Evolutionary conservation across 2,797 vertebrate genomes (phyloP).

Genomic region (Menidia menidia): DNA sequence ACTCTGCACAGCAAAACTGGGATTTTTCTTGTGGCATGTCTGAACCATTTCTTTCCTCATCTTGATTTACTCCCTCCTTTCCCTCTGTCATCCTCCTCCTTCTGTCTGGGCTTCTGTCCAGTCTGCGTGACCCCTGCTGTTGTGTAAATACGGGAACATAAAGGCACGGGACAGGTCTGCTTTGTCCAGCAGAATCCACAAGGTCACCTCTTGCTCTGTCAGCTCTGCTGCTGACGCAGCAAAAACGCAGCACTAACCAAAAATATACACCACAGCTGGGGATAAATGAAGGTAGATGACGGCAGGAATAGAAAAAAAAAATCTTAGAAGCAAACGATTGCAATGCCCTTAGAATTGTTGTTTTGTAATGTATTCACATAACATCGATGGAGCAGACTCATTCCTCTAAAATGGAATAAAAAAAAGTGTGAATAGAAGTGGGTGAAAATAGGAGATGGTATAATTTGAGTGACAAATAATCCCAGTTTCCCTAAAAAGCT

Average conservation of each 20-base stretch:
- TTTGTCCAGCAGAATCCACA: conserved; percentile 39
- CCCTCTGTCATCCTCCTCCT: neutral
- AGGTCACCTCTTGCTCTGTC: conserved; percentile 58
- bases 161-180: conserved; percentile 57
- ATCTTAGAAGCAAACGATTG: neutral
- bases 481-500: neutral
- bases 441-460: too few species aligned
- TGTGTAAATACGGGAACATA: conserved; percentile 60
- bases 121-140: conserved; percentile 42
- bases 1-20: neutral
- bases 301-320: neutral
- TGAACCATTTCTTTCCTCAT: conserved; percentile 14
- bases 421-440: too few species aligned
- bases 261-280: neutral
- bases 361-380: too few species aligned
- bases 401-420: too few species aligned
- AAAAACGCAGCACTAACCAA: neutral
- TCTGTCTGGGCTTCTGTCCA: conserved; percentile 30
- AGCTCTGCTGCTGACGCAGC: conserved; percentile 44
- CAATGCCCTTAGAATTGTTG: too few species aligned
- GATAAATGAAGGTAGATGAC: neutral
- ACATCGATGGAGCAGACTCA: too few species aligned
- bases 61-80: neutral
- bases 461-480: too few species aligned
- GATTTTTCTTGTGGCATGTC: conserved; percentile 11